Evolutionary conservation across 2,797 vertebrate species (phyloP).

Genomic region (Microhierax caerulescens): DNA sequence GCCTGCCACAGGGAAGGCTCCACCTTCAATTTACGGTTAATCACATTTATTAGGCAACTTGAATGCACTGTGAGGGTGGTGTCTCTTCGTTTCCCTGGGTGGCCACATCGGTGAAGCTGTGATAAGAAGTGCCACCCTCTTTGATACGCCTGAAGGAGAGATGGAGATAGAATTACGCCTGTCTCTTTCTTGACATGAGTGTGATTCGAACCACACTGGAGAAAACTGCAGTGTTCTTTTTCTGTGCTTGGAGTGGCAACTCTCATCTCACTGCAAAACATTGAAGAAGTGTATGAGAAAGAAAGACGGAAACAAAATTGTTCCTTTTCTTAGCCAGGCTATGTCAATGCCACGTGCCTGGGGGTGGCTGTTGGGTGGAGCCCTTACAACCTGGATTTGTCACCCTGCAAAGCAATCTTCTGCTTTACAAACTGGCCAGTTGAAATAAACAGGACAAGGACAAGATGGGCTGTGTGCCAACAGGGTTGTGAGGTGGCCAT

Average conservation of each 20-base stretch:
- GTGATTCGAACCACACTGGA: not conserved
- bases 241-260: not conserved
- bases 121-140: not conserved
- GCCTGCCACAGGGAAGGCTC: not conserved
- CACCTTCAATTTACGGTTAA: not conserved
- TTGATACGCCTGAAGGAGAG: not conserved
- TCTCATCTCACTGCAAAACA: not conserved
- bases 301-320: not conserved
- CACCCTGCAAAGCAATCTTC: not conserved
- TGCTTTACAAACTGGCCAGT: not conserved
- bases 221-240: not conserved
- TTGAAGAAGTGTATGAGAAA: not conserved
- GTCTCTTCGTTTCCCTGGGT: not conserved
- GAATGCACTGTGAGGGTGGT: not conserved
- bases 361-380: not conserved
- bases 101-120: fast-evolving
- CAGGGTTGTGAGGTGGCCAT: not conserved
- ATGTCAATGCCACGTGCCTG: not conserved
- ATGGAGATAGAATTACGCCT: not conserved
- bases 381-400: not conserved
- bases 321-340: not conserved
- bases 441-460: not conserved
- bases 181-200: not conserved
- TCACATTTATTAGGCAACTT: not conserved
- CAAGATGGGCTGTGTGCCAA: not conserved